phyloP scores from a whole-genome alignment of 1,140 invertebrate genomes.

The Teleopsis dalmanni region DNA sequence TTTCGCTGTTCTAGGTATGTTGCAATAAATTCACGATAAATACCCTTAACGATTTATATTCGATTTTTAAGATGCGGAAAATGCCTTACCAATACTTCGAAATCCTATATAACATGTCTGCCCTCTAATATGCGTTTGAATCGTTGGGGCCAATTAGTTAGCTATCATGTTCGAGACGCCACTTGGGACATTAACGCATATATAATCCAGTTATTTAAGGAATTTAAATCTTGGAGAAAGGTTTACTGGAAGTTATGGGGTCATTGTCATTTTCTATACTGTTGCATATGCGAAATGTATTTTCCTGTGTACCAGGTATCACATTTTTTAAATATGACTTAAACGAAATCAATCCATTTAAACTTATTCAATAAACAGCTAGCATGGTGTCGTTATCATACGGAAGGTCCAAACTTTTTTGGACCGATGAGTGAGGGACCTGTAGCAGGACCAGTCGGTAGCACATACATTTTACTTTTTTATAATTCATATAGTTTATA shows the following conservation, averaged over 20 bases:
- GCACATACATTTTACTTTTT: no score
- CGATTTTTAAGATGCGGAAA: conserved; percentile 46
- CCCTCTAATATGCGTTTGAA: conserved; percentile 63
- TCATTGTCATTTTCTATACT: conserved; percentile 72
- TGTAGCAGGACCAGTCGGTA: conserved; percentile 53
- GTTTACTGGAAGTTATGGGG: conserved; percentile 92
- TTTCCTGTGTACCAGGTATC: conserved; percentile 63
- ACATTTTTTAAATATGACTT: not conserved
- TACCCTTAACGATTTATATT: not conserved
- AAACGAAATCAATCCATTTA: not conserved
- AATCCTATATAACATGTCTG: conserved; percentile 58
- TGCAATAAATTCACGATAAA: not conserved
- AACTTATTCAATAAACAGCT: conserved; percentile 42
- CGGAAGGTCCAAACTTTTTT: conserved; percentile 66
- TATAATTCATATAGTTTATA: no score
- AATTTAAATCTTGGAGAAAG: conserved; percentile 77
- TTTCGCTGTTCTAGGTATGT: conserved; percentile 59
- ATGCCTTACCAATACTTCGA: conserved; percentile 53
- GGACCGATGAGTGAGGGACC: conserved; percentile 55
- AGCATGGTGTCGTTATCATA: conserved; percentile 73
- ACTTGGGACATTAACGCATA: conserved; percentile 79
- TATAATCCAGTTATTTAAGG: conserved; percentile 63
- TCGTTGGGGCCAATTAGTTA: conserved; percentile 58
- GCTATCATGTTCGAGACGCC: conserved; percentile 61
- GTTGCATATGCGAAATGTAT: conserved; percentile 63